Base-by-base conservation (phyloP, 2,797 vertebrate species). In the Pseudochromis fuscus region DNA sequence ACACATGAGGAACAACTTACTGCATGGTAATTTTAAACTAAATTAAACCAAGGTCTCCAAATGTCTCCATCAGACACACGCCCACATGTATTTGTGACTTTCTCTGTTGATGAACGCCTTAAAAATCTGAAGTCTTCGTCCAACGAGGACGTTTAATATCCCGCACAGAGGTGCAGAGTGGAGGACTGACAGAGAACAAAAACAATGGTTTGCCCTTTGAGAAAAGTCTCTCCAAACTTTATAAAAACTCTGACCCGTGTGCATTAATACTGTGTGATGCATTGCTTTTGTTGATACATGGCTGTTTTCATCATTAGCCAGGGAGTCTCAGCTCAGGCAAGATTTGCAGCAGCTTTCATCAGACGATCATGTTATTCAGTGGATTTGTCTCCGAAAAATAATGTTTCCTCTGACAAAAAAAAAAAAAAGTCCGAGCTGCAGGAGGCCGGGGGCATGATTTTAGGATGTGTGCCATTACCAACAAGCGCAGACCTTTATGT, bases 391-490 rank as follows among this genome's bases (percentile, higher is more conserved):
- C 61, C 4, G 15, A 88, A 86, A 85, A 88, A 82, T 77, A 79
- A 74, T 71, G 81, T 72, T 80, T 87, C 78, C 77, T 82, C 58
- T 38, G 80, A 86, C 58, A 77, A 63, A 61, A 67, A 24, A 67
- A 86, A 56, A 77, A 63, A 61, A 67, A 24, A 67, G 21, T 49
- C 23, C 16, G 72, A 75, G 50, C 82, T 63, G 69, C 72, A 67
- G 78, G 81, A 82, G 82, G 84, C 79, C 79, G 55, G 35, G 70
- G 83, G 88, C 82, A 78, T 86, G 87, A 90, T 85, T 92, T 92
- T 92, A 92, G 88, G 90, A 92, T 82, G 88, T 87, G 87, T 93
- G 94, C 90, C 94, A 92, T 90, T 89, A 91, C 90, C 84, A 94
- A 93, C 28, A 77, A 91, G 84, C 75, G 51, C 21, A 33, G 65